Base-by-base conservation (phyloP, 2,113 vertebrate species). In the Neopipo cinnamomea region DNA sequence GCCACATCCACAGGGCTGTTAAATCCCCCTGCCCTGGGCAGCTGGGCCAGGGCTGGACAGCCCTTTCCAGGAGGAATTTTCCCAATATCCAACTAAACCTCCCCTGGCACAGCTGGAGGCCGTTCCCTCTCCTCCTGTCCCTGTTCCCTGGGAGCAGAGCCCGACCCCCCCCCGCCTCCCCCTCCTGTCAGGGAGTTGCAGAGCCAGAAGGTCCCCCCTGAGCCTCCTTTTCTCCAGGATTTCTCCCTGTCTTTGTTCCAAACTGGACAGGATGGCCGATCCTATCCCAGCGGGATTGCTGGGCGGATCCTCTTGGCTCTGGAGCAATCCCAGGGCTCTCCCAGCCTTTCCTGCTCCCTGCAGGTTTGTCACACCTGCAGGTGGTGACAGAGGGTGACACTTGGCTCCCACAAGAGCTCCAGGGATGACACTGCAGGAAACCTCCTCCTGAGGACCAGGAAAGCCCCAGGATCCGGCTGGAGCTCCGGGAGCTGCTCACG, bases 401-500 rank as follows among this genome's bases (percentile, higher is more conserved):
- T n/a, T 46, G 3, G 25, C 65, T 62, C 58, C 71, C 8, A 4
- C 10, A 3, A 42, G 47, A 0, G 5, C 23, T 12, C 41, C 22
- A 1, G 0, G 62, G 19, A 28, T 49, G 61, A 37, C 37, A 15
- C 37, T 31, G 67, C 67, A 12, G 35, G n/a, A 37, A 56, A 71
- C 31, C 33, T 84, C 78, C 58, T 66, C 63, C 80, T 2, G 5
- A 28, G 31, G 42, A 22, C 2, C 6, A 50, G 50, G 52, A 21
- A 52, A 52, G 19, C 44, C 52, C 14, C 9, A 11, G 88, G 72
- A 31, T 9, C 13, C 19, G 74, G 27, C 49, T 39, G 2, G 15
- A 31, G 49, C 33, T 75, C 39, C n/a, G 1, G 5, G 33, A 15
- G 74, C 39, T 27, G 37, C 46, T 33, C 21, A 8, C 0, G 8